Conservation (phyloP, 2,113 vertebrate species). For the Gymnarchus niloticus region DNA sequence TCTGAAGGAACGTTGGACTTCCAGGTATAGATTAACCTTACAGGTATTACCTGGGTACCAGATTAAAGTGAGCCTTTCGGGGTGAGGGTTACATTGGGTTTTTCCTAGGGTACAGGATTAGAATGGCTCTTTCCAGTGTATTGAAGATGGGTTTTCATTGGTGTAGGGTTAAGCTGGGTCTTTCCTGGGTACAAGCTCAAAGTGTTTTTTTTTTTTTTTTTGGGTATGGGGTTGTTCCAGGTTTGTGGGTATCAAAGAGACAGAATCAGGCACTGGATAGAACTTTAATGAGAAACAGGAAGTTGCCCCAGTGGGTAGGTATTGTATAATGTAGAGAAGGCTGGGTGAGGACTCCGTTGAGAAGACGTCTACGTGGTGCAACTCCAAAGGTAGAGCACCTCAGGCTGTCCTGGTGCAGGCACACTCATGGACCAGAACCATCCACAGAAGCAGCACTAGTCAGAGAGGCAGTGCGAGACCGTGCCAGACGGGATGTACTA, state of each 20-base stretch:
- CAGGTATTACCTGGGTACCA: background rate
- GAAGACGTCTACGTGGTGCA: too few species aligned
- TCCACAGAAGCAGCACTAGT: conserved; percentile 88
- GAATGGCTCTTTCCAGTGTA: background rate
- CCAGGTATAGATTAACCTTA: background rate
- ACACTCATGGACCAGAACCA: conserved; percentile 40
- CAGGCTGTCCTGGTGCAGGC: background rate
- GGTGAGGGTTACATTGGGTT: too few species aligned
- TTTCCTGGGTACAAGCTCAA: too few species aligned
- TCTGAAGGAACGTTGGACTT: too few species aligned
- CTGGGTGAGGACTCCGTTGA: background rate
- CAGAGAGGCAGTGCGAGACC: conserved; percentile 90
- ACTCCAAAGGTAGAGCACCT: background rate
- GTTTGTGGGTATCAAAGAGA: background rate
- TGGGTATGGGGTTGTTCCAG: background rate
- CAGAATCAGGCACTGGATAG: background rate
- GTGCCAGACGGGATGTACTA: conserved; percentile 92
- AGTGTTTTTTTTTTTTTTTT: background rate
- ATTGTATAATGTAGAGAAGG: background rate
- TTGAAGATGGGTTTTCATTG: background rate
- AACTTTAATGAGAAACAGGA: background rate
- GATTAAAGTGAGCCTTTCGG: background rate
- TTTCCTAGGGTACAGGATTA: background rate
- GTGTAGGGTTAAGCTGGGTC: background rate
- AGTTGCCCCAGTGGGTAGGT: background rate